Base-by-base conservation (phyloP, 2,888 invertebrate species). In the Diploptera punctata region DNA sequence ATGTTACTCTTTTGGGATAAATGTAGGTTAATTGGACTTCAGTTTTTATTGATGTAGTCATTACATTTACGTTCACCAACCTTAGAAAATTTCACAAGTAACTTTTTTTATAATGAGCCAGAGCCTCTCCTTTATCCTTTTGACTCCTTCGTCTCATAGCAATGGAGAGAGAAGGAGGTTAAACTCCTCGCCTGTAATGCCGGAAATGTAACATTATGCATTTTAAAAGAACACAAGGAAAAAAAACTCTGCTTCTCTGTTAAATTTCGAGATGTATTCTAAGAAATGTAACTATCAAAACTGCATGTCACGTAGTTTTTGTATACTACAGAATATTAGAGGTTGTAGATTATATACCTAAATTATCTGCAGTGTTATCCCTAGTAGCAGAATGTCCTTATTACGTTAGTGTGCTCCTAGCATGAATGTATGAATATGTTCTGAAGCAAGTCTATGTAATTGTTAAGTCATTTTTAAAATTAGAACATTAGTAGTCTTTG, bases 221-320 rank as follows among this genome's bases (percentile, higher is more conserved):
- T 65, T 65, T 47, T 43, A n/a, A 29, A 26, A 16, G 3, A 7
- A 3, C 47, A 21, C 26, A 43, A 47, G 65, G 44, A 16, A 38
- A 47, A 65, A 43, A 26, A 65, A 44, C 24, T 54, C 21, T 65
- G 38, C 62, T 43, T 21, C 57, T 31, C 7, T 26, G 26, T 29
- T 65, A 62, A 21, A 21, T 21, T 62, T 24, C 21, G 43, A 31
- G 38, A 62, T 18, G 62, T n/a, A 47, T 18, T 44, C 47, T 18
- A 65, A 65, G 65, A 47, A 65, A 65, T 65, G 26, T 47, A 47
- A 44, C 65, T 26, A 47, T 65, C 47, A 47, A 47, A 29, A 19
- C 65, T 26, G 24, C 65, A 18, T n/a, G 26, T 65, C 65, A 65
- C 65, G 65, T 65, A 26, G 3, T 10, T 54, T 26, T 54, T 47